Evolutionary conservation across 2,113 vertebrate species (phyloP), one percentile per base, ranked within the genome.

Genomic region (Orycteropus afer): DNA sequence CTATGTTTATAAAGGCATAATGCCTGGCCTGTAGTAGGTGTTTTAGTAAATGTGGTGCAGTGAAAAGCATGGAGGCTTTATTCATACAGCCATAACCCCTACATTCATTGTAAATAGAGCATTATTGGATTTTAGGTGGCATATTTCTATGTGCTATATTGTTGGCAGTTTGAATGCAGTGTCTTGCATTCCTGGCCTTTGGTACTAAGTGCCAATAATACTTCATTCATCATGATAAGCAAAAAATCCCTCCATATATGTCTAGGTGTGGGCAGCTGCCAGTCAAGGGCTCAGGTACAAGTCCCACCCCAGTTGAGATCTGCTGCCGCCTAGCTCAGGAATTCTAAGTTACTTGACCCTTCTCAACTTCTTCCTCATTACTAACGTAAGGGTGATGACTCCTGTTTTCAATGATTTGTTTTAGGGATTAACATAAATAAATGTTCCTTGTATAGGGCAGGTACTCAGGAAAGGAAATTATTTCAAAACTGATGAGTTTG

Each of bases 341-440:
- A n/a, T n/a, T n/a, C n/a, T n/a, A n/a, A n/a, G n/a, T n/a, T n/a
- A n/a, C n/a, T n/a, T n/a, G n/a, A n/a, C n/a, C n/a, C n/a, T n/a
- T n/a, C n/a, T n/a, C n/a, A n/a, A n/a, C n/a, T n/a, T n/a, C n/a
- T n/a, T n/a, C n/a, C n/a, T n/a, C n/a, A n/a, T n/a, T n/a, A n/a
- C n/a, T n/a, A n/a, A n/a, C n/a, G n/a, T n/a, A n/a, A n/a, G n/a
- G n/a, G n/a, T n/a, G n/a, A n/a, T n/a, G n/a, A n/a, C n/a, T n/a
- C n/a, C n/a, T n/a, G n/a, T n/a, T n/a, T n/a, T n/a, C n/a, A n/a
- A n/a, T n/a, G n/a, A n/a, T n/a, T 82, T 74, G 9, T 91, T 37
- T 86, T 86, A 51, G 37, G 90, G 18, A 90, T 94, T 57, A 94
- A 47, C 25, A 91, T 7, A 84, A 65, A 95, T 27, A 37, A 55